Base-by-base conservation (phyloP, 2,888 invertebrate species). In the Diarsia dahlii region DNA sequence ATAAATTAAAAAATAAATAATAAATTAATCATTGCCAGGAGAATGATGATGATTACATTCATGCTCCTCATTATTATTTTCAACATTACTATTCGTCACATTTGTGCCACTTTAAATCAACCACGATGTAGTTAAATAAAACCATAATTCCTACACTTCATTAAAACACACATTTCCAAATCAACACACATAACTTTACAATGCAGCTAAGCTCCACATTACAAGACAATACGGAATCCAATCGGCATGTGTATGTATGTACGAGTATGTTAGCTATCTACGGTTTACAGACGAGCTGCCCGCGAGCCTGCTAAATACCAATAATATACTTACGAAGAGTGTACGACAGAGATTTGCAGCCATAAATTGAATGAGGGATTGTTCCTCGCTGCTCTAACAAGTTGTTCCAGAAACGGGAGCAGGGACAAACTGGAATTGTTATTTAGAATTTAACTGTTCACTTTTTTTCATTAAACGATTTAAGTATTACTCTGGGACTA, bases 301-400 rank as follows among this genome's bases (percentile, higher is more conserved):
- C 95, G 80, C 95, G 94, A 92, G 91, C 93, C 90, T 89, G 87
- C 93, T 95, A 94, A 95, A 93, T 94, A 94, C 92, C 90, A 93
- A 93, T 95, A 94, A 92, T 87, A 91, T 92, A 94, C 94, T 95
- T 93, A 94, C 88, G 90, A 88, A 82, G 96, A 92, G 91, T 95
- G 95, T 88, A 85, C 89, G 89, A 88, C 81, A 68, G 93, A 94
- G 95, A 95, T 95, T 95, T 92, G 92, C 90, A 90, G 89, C 90
- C 92, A 91, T 91, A 91, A 93, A 95, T 94, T 94, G 94, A 94
- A 94, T 90, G 91, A 89, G 63, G 45, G 63, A 63, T 45, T 63
- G 63, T 63, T 63, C 63, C 15, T 23, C n/a, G 23, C 15, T 63
- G 63, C 45, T 63, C 63, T 45, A n/a, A 8, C 15, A 3, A 63